These are phyloP conservation scores for Mionectes olivaceus DNA, from an alignment of 2,797 vertebrate genomes.

Conservation along the genomic window DNA sequence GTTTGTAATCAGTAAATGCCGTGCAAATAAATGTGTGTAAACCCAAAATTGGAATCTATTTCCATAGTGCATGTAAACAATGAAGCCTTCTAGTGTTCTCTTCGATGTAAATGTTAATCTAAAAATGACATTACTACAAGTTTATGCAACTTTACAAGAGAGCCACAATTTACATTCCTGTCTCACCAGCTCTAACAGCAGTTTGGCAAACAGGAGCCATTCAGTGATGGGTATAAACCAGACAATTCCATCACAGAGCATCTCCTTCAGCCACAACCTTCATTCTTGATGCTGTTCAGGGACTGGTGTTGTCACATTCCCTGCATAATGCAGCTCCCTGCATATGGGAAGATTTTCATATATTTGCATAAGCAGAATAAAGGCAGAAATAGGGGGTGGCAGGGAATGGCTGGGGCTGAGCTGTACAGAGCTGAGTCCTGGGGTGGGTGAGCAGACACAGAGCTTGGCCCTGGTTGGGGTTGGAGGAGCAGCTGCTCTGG, in stretches of 20 bases:
- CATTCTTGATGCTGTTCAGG: constrained; percentile 39
- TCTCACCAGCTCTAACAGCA: constrained; percentile 3
- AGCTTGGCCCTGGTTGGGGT: not conserved
- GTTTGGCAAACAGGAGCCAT: constrained; percentile 10
- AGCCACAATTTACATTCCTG: constrained; percentile 57
- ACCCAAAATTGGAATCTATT: constrained; percentile 58
- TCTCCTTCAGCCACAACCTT: not conserved
- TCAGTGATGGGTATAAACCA: not conserved
- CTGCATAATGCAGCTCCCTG: constrained; percentile 38
- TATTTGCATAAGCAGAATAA: constrained; percentile 19
- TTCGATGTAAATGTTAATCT: constrained; percentile 47
- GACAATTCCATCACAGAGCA: not conserved
- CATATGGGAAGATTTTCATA: not conserved
- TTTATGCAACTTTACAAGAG: constrained; percentile 42
- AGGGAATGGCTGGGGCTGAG: not conserved
- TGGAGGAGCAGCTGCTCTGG: constrained; percentile 40
- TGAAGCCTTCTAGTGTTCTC: constrained; percentile 17
- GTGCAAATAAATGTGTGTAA: constrained; percentile 56
- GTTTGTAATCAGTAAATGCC: constrained; percentile 39
- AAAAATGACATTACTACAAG: constrained; percentile 34
- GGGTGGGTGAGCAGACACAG: not conserved
- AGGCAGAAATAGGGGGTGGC: not conserved
- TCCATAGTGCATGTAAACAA: constrained; percentile 60
- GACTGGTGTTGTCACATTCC: not conserved
- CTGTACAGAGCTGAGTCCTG: not conserved